Evolutionary conservation across 2,113 vertebrate genomes (phyloP), one percentile per base, ranked within the genome.

Genomic region (Pygoscelis adeliae): DNA sequence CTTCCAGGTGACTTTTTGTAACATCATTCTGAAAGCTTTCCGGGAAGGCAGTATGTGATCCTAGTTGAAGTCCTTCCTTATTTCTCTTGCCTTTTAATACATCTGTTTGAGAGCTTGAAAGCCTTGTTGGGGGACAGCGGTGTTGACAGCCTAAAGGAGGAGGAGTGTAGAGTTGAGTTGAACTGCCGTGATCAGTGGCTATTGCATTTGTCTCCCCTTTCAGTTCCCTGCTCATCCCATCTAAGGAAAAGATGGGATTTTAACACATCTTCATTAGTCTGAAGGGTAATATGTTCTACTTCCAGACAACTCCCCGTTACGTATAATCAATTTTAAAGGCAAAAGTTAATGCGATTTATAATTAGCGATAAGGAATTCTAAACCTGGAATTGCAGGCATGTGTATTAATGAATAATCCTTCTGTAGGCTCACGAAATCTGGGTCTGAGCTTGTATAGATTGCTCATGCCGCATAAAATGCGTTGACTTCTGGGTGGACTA

Each of bases 301-400:
- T 83, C 16, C 84, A 93, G 96, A 93, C 91, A 88, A 87, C 91
- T 97, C 74, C 49, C 50, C 0, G 38, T 96, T 97, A 91, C 9
- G 3, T 94, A 47, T 81, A 93, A 91, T 95, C 93, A 91, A 91
- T 96, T 95, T 95, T 96, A 97, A 97, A 96, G 87, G 95, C 86
- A 92, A 83, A 95, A 96, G 89, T 95, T 96, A 95, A 96, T 97
- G 94, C 5, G 9, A 93, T 95, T 97, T 96, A 86, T 96, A 96
- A 96, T 96, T 94, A 86, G 93, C 0, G 40, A 87, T 87, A 81
- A 95, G 83, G 83, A 89, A 95, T 91, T 91, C 91, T 95, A 78
- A 91, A 87, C 89, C 90, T 95, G 80, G 88, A 95, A 87, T 96
- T 91, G 71, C 90, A 90, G 78, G 65, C 81, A 69, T 55, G 77